Evolutionary conservation across 2,113 vertebrate species (phyloP).

Genomic region (Pipa parva): DNA sequence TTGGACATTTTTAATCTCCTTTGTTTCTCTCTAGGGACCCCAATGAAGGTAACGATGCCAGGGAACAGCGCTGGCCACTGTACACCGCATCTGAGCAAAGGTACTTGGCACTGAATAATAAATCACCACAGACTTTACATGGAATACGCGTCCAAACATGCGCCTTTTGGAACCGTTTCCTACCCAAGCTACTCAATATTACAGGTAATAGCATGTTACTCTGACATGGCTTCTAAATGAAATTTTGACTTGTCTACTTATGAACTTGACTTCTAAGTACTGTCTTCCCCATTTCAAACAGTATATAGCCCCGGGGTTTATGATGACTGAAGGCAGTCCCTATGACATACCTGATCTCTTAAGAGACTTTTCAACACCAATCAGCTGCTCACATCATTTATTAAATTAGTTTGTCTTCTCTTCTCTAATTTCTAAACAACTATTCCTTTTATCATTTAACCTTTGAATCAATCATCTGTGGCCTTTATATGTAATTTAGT

Average conservation of each 20-base stretch:
- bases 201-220: conserved; percentile 64
- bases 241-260: not conserved
- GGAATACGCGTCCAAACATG: conserved; percentile 82
- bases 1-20: not conserved
- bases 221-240: not conserved
- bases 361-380: too few species aligned
- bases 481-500: too few species aligned
- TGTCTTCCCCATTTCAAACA: too few species aligned
- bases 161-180: conserved; percentile 86
- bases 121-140: conserved; percentile 65
- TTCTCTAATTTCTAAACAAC: too few species aligned
- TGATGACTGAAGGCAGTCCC: too few species aligned
- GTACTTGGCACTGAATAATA: conserved; percentile 71
- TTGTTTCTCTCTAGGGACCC: conserved; percentile 64
- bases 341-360: too few species aligned
- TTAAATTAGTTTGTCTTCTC: too few species aligned
- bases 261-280: too few species aligned
- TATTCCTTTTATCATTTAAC: too few species aligned
- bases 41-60: conserved; percentile 60
- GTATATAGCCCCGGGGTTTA: too few species aligned
- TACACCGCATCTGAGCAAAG: conserved; percentile 73
- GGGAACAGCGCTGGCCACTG: conserved; percentile 66
- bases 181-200: conserved; percentile 84
- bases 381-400: too few species aligned
- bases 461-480: too few species aligned